These are phyloP conservation scores for Drosophila lacertosa DNA, from an alignment of 1,140 invertebrate genomes.

Conservation along the genomic window DNA sequence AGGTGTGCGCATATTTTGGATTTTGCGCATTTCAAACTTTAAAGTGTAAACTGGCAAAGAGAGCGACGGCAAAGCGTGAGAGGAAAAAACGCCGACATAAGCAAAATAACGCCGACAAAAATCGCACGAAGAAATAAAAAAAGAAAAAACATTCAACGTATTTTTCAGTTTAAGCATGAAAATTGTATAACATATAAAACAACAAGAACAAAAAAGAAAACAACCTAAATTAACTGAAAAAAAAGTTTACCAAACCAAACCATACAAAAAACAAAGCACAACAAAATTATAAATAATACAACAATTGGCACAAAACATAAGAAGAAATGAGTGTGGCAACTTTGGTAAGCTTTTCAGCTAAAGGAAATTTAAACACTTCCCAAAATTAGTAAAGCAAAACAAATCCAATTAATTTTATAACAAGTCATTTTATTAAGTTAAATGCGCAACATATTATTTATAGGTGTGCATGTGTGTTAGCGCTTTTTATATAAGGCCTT, in stretches of 20 bases:
- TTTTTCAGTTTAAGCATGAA: conserved; percentile 2
- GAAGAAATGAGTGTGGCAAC: not conserved
- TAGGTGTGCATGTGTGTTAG: conserved; percentile 19
- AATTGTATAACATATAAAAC: conserved; percentile 9
- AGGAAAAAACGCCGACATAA: conserved; percentile 67
- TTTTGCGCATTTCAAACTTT: conserved; percentile 80
- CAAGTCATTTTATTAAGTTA: conserved; percentile 2
- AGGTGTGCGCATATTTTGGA: conserved; percentile 54
- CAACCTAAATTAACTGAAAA: conserved; percentile 14
- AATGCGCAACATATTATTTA: conserved; percentile 21
- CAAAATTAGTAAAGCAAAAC: conserved; percentile 28
- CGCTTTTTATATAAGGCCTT: conserved; percentile 40
- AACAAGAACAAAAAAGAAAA: conserved; percentile 22
- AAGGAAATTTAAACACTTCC: conserved; percentile 18
- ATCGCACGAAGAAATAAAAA: conserved; percentile 18
- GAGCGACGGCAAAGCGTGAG: conserved; percentile 39
- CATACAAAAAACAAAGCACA: conserved; percentile 14
- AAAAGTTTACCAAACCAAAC: conserved; percentile 74
- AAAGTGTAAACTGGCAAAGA: conserved; percentile 58
- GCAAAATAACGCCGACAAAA: conserved; percentile 47
- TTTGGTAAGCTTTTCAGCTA: conserved; percentile 45
- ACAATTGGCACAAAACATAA: conserved; percentile 25
- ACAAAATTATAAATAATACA: conserved; percentile 25
- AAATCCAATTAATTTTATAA: not conserved
- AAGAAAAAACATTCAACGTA: conserved; percentile 36